phyloP scores from a whole-genome alignment of 1,140 invertebrate species.

The Cydia strobilella region DNA sequence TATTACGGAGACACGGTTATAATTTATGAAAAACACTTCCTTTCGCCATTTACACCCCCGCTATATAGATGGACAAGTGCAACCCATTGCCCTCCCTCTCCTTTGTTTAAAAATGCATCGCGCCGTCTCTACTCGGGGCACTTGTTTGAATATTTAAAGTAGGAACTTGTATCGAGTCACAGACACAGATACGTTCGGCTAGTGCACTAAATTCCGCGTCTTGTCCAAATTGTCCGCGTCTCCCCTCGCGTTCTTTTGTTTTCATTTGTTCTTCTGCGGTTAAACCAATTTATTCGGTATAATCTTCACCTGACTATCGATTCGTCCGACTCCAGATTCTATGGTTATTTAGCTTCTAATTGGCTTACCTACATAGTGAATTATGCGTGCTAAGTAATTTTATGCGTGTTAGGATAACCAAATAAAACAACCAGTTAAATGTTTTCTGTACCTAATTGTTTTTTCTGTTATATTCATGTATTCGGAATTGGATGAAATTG shows the following conservation, averaged over 20 bases:
- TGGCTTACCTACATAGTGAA: neutral
- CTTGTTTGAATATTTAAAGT: slow-evolving; percentile 74
- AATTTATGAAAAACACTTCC: slow-evolving; percentile 38
- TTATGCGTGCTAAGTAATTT: too few species aligned
- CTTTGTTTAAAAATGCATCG: slow-evolving; percentile 69
- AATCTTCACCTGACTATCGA: slow-evolving; percentile 10
- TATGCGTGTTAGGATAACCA: too few species aligned
- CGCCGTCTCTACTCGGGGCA: slow-evolving; percentile 54
- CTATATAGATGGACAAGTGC: slow-evolving; percentile 29
- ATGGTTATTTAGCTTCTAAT: neutral
- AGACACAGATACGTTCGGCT: slow-evolving; percentile 51
- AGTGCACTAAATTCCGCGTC: slow-evolving; percentile 32
- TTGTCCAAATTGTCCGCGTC: slow-evolving; percentile 30
- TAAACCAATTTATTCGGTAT: slow-evolving; percentile 27
- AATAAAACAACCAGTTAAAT: too few species aligned
- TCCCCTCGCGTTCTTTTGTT: neutral
- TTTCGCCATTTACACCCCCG: slow-evolving; percentile 34
- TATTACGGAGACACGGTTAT: slow-evolving; percentile 27
- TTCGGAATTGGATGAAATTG: too few species aligned
- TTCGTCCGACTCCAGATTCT: neutral
- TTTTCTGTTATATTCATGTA: too few species aligned
- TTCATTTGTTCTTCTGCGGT: neutral
- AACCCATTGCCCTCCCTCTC: slow-evolving; percentile 37
- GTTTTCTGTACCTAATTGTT: too few species aligned
- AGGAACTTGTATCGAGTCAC: slow-evolving; percentile 59